Evolutionary conservation across 2,113 vertebrate genomes (phyloP), one percentile per base, ranked within the genome.

Genomic region (Sminthopsis crassicaudata): DNA sequence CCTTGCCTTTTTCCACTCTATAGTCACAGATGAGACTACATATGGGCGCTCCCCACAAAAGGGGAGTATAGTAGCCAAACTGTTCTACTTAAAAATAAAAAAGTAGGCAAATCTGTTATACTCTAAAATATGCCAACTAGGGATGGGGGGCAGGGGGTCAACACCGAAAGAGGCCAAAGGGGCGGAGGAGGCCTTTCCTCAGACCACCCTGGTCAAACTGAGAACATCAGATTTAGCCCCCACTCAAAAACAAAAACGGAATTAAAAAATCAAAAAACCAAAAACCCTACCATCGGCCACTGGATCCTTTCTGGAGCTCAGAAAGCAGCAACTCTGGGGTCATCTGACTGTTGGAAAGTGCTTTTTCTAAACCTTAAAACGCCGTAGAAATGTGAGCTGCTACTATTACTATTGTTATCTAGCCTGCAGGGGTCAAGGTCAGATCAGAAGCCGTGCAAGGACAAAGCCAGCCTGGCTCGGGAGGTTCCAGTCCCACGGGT

Each of bases 381-480:
- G 19, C 67, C 23, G 7, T 84, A 84, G 67, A 84, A 84, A 42
- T 84, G 36, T 42, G 67, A 84, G 67, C 67, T 84, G 67, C n/a
- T 84, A 7, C 67, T 84, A 42, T 42, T 24, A 55, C 24, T 84
- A 84, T 84, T 84, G 7, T 84, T 84, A 42, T 84, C 67, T 76
- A 84, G 67, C 67, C n/a, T 42, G 67, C 6, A 84, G 67, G 67
- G 67, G 7, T 84, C 67, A 84, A 84, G 67, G 67, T 84, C 67
- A 84, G 67, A 19, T 84, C n/a, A 42, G n/a, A 42, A 84, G 67
- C 67, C 42, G 67, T 91, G 91, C 94, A 89, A 90, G 95, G 92
- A 90, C 94, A 16, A 89, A 91, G 46, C 94, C 92, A 46, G 76
- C 76, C 91, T 6, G 51, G 50, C 24, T 84, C 9, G 90, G 90